Evolutionary conservation across 2,113 vertebrate genomes (phyloP).

Genomic region (Chionis minor): DNA sequence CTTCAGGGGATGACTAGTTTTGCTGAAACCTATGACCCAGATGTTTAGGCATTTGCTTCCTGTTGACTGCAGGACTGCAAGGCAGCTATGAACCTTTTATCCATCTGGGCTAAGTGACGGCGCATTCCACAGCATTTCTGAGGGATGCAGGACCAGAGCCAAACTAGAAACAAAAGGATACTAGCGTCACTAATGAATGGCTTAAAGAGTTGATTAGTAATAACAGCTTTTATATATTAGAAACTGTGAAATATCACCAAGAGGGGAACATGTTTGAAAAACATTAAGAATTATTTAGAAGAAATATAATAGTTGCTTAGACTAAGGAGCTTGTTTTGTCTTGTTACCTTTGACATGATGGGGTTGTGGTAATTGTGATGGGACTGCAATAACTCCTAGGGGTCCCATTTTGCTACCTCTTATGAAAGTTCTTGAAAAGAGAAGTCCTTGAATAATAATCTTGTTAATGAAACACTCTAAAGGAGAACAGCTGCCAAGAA

Average conservation of each 20-base stretch:
- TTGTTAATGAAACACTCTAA: background rate
- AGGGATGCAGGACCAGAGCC: background rate
- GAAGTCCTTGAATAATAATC: background rate
- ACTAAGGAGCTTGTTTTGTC: background rate
- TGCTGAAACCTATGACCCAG: background rate
- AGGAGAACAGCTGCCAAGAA: background rate
- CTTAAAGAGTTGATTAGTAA: background rate
- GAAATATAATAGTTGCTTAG: background rate
- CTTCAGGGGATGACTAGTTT: background rate
- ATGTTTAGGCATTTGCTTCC: background rate
- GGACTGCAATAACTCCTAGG: background rate
- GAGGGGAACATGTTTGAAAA: background rate
- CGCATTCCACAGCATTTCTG: background rate
- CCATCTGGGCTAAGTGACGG: background rate
- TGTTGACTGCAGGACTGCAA: background rate
- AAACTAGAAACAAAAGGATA: background rate
- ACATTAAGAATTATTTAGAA: background rate
- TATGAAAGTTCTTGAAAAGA: background rate
- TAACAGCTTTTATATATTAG: background rate
- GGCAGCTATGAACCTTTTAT: background rate
- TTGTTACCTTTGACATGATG: background rate
- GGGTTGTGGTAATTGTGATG: background rate
- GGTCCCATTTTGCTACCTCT: background rate
- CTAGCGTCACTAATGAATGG: background rate
- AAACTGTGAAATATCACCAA: background rate